Evolutionary conservation across 2,113 vertebrate species (phyloP).

Genomic region (Odocoileus virginianus): DNA sequence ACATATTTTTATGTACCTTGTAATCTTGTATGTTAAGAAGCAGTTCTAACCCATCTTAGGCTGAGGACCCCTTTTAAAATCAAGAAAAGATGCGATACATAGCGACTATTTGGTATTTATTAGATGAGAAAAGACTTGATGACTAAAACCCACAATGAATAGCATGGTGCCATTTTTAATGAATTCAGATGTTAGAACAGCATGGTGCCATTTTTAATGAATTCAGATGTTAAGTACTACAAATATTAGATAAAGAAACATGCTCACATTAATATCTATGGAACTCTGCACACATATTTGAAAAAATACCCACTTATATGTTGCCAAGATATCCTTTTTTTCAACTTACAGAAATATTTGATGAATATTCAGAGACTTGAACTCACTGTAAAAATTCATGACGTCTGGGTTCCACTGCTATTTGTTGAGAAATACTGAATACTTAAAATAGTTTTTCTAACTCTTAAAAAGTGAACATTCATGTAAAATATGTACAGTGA

Average conservation of each 20-base stretch:
- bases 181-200: not conserved
- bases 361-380: not conserved
- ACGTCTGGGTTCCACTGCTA: not conserved
- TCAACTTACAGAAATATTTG: constrained; percentile 2
- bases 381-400: not conserved
- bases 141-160: not conserved
- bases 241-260: not conserved
- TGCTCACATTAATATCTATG: not conserved
- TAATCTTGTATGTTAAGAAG: not conserved
- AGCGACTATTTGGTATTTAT: not conserved
- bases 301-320: not conserved
- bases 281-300: not conserved
- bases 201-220: not conserved
- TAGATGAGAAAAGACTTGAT: not conserved
- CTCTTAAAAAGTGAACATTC: not conserved
- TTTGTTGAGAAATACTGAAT: constrained; percentile 24
- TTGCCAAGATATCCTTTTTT: not conserved
- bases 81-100: not conserved
- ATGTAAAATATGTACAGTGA: not conserved
- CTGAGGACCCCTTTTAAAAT: not conserved
- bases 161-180: constrained; percentile 2
- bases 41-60: not conserved
- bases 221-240: not conserved
- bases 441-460: constrained; percentile 33
- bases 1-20: not conserved